Base-by-base conservation (phyloP, 2,113 vertebrate species). In the Mormoops blainvillei region DNA sequence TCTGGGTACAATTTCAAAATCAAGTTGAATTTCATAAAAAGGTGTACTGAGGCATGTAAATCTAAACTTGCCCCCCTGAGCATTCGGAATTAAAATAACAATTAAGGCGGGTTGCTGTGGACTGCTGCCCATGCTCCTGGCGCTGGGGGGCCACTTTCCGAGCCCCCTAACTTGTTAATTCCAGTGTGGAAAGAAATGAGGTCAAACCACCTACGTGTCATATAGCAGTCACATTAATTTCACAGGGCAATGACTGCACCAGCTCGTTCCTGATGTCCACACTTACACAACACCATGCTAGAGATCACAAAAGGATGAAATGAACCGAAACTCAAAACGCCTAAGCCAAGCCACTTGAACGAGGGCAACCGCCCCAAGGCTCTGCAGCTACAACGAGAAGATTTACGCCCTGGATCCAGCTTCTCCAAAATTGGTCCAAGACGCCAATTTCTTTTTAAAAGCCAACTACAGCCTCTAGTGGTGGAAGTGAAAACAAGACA, bases 401-500 rank as follows among this genome's bases (percentile, higher is more conserved):
- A 58, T 45, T 8, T 1, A 2, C 19, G 38, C 19, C 43, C 48
- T 41, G 24, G 19, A 14, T 5, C 4, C 20, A 68, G 61, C 80
- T 86, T 38, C 81, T 70, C 13, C 20, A 43, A 50, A 14, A 48
- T 0, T 81, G 81, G 43, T 36, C 45, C 3, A 38, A 28, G 14
- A 4, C 0, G 48, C 9, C 78, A 0, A 4, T 56, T 96, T 92
- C 65, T 33, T 80, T 81, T 81, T 1, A 9, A 70, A 96, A 96
- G 97, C 54, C 63, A 97, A 76, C 43, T 50, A 96, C 95, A 98
- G 90, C 98, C 98, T 98, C 98, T 98, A 97, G 98, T 96, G 98
- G 98, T 38, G 92, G 43, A 88, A 9, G 12, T 2, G 48, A 31
- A 87, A 97, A 98, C 31, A 96, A 95, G 95, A 95, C 88, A 52